phyloP scores from a whole-genome alignment of 2,888 invertebrate species.

The Drosophila nr. fundita region DNA sequence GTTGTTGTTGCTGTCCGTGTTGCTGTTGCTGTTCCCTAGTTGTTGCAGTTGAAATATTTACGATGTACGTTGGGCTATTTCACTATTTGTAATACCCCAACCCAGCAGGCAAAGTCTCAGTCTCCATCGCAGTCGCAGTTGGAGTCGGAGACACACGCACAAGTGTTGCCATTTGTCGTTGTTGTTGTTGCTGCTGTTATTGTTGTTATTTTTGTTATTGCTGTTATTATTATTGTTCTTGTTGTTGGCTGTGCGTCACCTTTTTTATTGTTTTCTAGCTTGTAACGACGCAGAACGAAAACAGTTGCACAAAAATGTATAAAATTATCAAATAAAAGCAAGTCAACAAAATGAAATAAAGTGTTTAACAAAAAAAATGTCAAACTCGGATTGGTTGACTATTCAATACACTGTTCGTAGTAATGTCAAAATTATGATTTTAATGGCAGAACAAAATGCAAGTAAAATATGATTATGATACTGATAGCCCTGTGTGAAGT shows the following conservation, averaged over 20 bases:
- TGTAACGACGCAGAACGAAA: constrained; percentile 62
- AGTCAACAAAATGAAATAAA: constrained; percentile 32
- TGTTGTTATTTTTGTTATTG: constrained; percentile 15
- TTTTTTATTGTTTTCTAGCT: constrained; percentile 64
- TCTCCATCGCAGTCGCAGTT: constrained; percentile 12
- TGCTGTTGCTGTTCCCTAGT: constrained; percentile 55
- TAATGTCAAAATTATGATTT: not conserved
- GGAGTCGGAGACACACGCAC: constrained; percentile 69
- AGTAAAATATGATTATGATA: not conserved
- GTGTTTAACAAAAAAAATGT: constrained; percentile 5
- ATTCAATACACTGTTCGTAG: not conserved
- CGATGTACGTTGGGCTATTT: constrained; percentile 80
- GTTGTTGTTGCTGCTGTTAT: constrained; percentile 19
- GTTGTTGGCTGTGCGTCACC: constrained; percentile 48
- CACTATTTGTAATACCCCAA: constrained; percentile 71
- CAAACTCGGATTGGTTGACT: not conserved
- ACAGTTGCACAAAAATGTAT: constrained; percentile 66
- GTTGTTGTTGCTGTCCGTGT: constrained; percentile 46
- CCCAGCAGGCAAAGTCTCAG: constrained; percentile 13
- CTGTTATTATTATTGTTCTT: constrained; percentile 22
- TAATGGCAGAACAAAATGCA: not conserved
- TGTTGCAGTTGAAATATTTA: constrained; percentile 81
- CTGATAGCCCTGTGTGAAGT: not conserved
- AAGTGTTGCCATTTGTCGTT: constrained; percentile 62
- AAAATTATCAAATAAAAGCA: constrained; percentile 74